Evolutionary conservation across 2,888 invertebrate species (phyloP).

Genomic region (Dinocampus coccinellae): DNA sequence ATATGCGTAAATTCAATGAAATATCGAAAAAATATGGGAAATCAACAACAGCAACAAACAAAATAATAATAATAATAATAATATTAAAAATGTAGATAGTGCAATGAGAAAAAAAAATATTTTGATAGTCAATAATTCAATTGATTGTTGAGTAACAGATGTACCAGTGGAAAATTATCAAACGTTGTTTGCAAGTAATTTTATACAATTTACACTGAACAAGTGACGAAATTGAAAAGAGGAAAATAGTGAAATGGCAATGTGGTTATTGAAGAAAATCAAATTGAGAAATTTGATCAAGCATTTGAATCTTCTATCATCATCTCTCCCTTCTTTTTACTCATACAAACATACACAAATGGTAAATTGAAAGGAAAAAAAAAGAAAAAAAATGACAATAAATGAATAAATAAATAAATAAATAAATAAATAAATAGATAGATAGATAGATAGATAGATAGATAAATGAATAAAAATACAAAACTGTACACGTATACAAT

Average conservation of each 20-base stretch:
- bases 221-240: slow-evolving; percentile 24
- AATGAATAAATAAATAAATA: no score
- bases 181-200: slow-evolving; percentile 26
- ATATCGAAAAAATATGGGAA: no score
- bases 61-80: background rate
- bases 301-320: background rate
- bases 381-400: no score
- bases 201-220: slow-evolving; percentile 26
- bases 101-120: slow-evolving; percentile 10
- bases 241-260: slow-evolving; percentile 8
- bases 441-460: no score
- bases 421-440: no score
- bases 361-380: no score
- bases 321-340: background rate
- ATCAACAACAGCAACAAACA: no score
- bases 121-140: slow-evolving; percentile 6
- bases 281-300: slow-evolving; percentile 26
- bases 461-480: slow-evolving; percentile 21
- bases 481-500: no score
- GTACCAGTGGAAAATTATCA: slow-evolving; percentile 13
- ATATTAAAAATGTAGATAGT: background rate
- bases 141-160: slow-evolving; percentile 15
- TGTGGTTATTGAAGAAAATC: slow-evolving; percentile 29
- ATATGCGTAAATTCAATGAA: no score
- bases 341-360: no score